Evolutionary conservation across 2,113 vertebrate genomes (phyloP).

Genomic region (Prinia subflava): DNA sequence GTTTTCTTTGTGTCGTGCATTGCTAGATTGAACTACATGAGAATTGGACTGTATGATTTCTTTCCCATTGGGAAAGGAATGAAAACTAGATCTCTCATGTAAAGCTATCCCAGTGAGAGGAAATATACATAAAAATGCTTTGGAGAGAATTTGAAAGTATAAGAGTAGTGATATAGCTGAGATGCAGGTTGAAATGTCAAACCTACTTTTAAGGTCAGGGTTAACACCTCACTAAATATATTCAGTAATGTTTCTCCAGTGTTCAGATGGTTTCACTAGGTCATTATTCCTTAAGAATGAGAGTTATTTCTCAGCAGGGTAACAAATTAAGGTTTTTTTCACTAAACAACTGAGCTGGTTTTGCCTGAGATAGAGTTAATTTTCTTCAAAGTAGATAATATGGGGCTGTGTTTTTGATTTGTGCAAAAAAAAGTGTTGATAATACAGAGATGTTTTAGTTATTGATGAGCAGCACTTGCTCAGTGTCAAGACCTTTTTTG

Average conservation of each 20-base stretch:
- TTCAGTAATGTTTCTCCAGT: background rate
- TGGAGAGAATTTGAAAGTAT: background rate
- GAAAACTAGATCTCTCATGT: background rate
- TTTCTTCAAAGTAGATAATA: background rate
- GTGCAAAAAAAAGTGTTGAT: background rate
- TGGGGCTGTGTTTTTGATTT: background rate
- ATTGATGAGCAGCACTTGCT: background rate
- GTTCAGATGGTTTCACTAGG: background rate
- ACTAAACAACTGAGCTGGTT: background rate
- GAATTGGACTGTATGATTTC: background rate
- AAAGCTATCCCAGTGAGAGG: background rate
- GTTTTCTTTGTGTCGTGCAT: background rate
- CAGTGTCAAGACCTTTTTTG: background rate
- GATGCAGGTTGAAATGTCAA: background rate
- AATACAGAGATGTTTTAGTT: background rate
- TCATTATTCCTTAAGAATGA: background rate
- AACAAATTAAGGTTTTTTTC: background rate
- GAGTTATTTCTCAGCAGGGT: background rate
- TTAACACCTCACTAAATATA: background rate
- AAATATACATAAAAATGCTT: background rate
- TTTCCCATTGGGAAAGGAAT: background rate
- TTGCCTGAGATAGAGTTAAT: too few relatives aligned
- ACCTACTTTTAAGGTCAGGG: background rate
- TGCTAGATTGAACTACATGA: background rate
- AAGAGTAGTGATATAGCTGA: background rate